Evolutionary conservation across 2,113 vertebrate genomes (phyloP).

Genomic region (Passerina amoena): DNA sequence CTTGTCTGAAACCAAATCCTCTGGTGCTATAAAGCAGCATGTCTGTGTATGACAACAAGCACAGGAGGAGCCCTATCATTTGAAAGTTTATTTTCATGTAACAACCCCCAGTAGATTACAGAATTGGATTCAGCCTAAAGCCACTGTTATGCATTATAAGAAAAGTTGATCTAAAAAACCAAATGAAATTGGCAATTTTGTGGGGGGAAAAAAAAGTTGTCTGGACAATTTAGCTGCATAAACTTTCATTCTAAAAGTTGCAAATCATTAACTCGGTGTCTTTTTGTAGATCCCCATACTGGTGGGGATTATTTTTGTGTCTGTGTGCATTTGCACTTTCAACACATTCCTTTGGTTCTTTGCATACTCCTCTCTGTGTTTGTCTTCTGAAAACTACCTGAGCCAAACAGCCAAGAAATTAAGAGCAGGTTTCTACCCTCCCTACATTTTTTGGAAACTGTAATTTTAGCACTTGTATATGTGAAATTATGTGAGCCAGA

Average conservation of each 20-base stretch:
- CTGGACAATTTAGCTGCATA: background rate
- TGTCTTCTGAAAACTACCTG: background rate
- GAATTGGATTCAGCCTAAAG: background rate
- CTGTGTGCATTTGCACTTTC: background rate
- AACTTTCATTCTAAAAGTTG: background rate
- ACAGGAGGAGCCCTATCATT: background rate
- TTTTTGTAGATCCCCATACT: background rate
- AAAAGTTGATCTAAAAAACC: background rate
- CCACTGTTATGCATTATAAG: background rate
- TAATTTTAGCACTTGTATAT: background rate
- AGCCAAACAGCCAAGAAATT: background rate
- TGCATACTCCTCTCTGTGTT: background rate
- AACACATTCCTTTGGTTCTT: background rate
- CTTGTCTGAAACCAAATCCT: background rate
- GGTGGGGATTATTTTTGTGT: background rate
- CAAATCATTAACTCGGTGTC: background rate
- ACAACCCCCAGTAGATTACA: background rate
- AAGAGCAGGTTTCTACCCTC: background rate
- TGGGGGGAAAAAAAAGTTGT: fast-evolving
- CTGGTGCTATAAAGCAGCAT: background rate
- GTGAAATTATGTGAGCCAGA: background rate
- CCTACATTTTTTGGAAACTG: background rate
- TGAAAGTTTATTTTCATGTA: background rate
- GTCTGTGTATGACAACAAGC: background rate
- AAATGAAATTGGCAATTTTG: background rate